Percentiles rank a stretch among this genome's conserved stretches.
Evolutionary conservation across 2,888 invertebrate genomes (phyloP).

Genomic region (Erebia ligea): DNA sequence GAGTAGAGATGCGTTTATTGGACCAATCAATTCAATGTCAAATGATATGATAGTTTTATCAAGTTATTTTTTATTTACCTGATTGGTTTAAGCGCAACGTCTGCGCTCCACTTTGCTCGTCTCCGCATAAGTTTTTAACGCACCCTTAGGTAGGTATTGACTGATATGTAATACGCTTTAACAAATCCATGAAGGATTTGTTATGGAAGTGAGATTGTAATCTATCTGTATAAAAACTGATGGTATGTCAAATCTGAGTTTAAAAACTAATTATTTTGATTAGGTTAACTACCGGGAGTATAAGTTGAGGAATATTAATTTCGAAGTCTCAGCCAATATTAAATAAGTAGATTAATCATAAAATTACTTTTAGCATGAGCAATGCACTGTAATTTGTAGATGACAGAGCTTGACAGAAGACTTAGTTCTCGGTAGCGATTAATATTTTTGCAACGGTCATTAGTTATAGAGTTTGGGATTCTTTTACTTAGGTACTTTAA

Average conservation of each 20-base stretch:
- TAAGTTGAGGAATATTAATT: slow-evolving; percentile 23
- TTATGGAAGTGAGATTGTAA: neutral
- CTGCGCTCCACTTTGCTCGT: too few relatives aligned
- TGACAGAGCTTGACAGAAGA: slow-evolving; percentile 22
- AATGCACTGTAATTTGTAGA: slow-evolving; percentile 22
- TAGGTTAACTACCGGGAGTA: slow-evolving; percentile 10
- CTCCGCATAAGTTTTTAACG: too few relatives aligned
- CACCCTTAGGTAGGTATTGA: too few relatives aligned
- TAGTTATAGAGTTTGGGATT: neutral
- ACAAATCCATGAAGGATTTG: neutral
- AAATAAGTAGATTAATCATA: slow-evolving; percentile 20
- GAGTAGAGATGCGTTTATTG: too few relatives aligned
- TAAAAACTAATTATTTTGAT: slow-evolving; percentile 7
- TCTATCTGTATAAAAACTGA: neutral
- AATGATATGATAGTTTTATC: too few relatives aligned
- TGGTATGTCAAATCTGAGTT: slow-evolving; percentile 9
- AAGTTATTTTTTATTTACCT: too few relatives aligned
- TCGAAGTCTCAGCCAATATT: slow-evolving; percentile 17
- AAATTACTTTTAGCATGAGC: slow-evolving; percentile 18
- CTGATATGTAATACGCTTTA: neutral
- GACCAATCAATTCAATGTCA: too few relatives aligned
- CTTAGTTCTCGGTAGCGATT: slow-evolving; percentile 23
- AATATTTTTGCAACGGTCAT: slow-evolving; percentile 11
- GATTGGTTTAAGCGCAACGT: too few relatives aligned
- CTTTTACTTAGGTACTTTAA: neutral